Evolutionary conservation across 2,113 vertebrate species (phyloP), one percentile per base, ranked within the genome.

Genomic region (Bufo gargarizans): DNA sequence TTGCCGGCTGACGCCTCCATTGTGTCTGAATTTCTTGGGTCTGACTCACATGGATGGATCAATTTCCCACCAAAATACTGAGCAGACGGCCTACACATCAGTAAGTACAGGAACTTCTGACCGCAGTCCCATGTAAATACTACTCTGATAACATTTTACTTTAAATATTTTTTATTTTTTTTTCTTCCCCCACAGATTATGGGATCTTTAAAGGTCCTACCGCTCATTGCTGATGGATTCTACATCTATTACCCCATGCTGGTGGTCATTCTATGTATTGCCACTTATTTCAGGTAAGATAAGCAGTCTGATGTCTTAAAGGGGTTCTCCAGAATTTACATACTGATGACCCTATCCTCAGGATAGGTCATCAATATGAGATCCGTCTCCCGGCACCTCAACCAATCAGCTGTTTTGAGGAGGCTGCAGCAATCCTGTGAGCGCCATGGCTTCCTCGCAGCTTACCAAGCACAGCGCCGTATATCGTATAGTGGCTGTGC

Each of bases 211-310:
- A 94, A 76, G 90, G 95, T 99, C 74, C 94, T 99, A 49, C 96
- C 96, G 49, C 96, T 99, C 90, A 96, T 99, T 92, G 97, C 97
- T 84, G 96, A 98, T 93, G 97, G 97, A 10, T 99, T 99, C 93
- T 99, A 99, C 91, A 98, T 99, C 90, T 99, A 99, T 91, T 99
- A 99, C 89, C 98, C 98, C 67, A 98, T 99, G 96, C 93, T 99
- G 90, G 95, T 98, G 19, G 94, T 99, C 84, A 94, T 99, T 91
- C 97, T 99, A 63, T 99, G 98, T 91, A 96, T 98, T 90, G 97
- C 97, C 65, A 98, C 97, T 0, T 97, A 96, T 90, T 99, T 96
- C 90, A 99, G 96, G 98, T 99, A 92, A 93, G 92, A 45, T 17
- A 0, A 1, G 22, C 78, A 55, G 3, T 43, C 10, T 47, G 9